phyloP scores from a whole-genome alignment of 2,888 invertebrate genomes.

The Tetheella fluctuosa region DNA sequence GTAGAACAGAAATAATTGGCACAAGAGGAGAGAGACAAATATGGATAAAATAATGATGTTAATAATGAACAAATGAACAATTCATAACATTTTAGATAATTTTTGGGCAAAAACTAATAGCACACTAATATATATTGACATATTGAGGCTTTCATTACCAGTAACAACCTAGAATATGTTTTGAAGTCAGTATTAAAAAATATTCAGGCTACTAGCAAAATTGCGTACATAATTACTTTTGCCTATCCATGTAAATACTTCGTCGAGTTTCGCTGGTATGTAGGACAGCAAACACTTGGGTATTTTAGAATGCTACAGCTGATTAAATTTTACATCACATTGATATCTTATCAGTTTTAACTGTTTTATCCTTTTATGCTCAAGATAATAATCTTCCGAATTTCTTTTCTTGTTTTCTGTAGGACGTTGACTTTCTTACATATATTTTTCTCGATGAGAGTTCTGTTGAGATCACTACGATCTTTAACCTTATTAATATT shows the following conservation, averaged over 20 bases:
- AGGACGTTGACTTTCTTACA: neutral
- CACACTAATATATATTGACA: neutral
- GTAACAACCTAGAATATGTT: neutral
- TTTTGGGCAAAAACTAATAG: no score
- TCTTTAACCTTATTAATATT: no score
- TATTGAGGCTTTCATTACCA: neutral
- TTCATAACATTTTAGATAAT: no score
- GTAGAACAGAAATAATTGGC: no score
- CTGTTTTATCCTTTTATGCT: no score
- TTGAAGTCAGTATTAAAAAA: neutral
- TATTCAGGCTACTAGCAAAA: neutral
- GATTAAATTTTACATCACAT: neutral
- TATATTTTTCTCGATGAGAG: neutral
- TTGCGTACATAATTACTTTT: neutral
- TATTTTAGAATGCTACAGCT: neutral
- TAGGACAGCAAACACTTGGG: neutral
- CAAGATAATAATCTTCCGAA: no score
- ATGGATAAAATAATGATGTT: no score
- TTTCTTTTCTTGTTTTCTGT: neutral
- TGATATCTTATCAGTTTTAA: neutral
- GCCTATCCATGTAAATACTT: neutral
- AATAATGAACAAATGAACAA: no score
- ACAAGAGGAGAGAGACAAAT: no score
- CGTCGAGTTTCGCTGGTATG: neutral
- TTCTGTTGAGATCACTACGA: neutral